These are phyloP conservation scores for Cheilosia urbana DNA, from an alignment of 2,888 invertebrate species.

Conservation along the genomic window DNA sequence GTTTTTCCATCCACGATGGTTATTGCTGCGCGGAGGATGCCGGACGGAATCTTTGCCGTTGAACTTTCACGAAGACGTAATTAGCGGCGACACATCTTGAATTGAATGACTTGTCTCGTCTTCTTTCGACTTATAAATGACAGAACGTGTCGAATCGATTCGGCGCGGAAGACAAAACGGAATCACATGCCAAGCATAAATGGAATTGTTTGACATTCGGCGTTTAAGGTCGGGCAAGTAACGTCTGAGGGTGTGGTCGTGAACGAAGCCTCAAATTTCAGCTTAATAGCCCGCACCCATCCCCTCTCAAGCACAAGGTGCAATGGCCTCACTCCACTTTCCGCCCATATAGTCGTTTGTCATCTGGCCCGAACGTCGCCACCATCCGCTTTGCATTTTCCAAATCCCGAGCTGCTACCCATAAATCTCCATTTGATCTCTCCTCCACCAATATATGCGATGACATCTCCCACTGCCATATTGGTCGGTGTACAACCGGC, in stretches of 20 bases:
- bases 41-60: constrained; percentile 32
- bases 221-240: no score
- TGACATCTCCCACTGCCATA: constrained; percentile 63
- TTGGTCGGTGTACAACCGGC: constrained; percentile 20
- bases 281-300: no score
- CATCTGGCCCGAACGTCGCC: neutral
- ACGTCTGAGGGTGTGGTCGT: no score
- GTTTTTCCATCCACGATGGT: constrained; percentile 58
- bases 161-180: no score
- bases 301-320: no score
- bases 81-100: constrained; percentile 70
- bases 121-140: constrained; percentile 61
- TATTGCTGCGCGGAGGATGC: neutral
- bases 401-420: constrained; percentile 20
- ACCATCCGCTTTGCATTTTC: constrained; percentile 23
- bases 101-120: constrained; percentile 70
- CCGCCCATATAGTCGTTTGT: neutral
- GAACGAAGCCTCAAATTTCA: no score
- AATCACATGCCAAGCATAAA: no score
- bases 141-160: neutral
- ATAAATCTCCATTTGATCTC: constrained; percentile 39
- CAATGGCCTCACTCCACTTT: no score
- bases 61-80: constrained; percentile 63
- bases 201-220: no score
- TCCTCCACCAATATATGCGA: constrained; percentile 13